Evolutionary conservation across 2,797 vertebrate genomes (phyloP).

Genomic region (Macropodus opercularis): DNA sequence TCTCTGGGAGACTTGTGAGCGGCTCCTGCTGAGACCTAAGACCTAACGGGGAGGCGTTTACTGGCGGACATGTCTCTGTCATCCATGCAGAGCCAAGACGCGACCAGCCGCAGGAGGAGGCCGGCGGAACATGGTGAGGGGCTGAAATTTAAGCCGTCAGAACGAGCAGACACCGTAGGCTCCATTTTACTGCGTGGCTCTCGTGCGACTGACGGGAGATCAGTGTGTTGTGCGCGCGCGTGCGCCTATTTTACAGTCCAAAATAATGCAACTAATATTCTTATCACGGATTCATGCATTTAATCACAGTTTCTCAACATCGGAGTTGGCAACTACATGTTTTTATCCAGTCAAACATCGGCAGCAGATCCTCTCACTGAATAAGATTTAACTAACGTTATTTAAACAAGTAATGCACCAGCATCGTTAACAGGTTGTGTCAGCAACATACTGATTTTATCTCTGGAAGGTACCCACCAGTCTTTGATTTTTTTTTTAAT

Average conservation of each 20-base stretch:
- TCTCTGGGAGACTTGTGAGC: constrained; percentile 7
- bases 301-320: not conserved
- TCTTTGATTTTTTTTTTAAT: too few species aligned
- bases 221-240: not conserved
- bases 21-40: not conserved
- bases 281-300: not conserved
- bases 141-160: not conserved
- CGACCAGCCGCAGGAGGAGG: constrained; percentile 63
- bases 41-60: not conserved
- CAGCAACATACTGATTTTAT: too few species aligned
- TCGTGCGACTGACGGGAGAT: too few species aligned
- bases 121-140: constrained; percentile 59
- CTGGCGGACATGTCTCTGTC: constrained; percentile 57
- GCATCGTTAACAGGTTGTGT: too few species aligned
- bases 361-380: not conserved
- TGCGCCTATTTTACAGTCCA: not conserved
- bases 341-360: not conserved
- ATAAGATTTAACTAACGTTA: not conserved
- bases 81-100: constrained; percentile 22
- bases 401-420: too few species aligned
- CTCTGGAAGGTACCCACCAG: too few species aligned
- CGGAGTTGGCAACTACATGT: not conserved
- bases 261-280: not conserved
- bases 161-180: constrained; percentile 22
- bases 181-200: too few species aligned